These are phyloP conservation scores for Nasonia giraulti DNA, from an alignment of 1,140 invertebrate genomes.

Conservation along the genomic window DNA sequence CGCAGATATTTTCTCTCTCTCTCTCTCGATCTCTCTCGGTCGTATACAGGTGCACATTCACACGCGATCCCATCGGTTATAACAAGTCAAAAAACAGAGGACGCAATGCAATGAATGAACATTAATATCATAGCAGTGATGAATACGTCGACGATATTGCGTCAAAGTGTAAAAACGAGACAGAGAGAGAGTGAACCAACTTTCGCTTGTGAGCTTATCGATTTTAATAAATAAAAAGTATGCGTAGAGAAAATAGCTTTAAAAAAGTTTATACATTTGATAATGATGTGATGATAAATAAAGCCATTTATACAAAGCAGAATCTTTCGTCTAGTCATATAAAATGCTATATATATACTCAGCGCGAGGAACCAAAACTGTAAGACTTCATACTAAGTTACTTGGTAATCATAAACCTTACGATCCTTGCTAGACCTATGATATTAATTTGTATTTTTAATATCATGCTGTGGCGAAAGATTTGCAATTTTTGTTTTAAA, in stretches of 20 bases:
- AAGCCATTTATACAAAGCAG: slow-evolving; percentile 66
- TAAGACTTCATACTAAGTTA: slow-evolving; percentile 32
- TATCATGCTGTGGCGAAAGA: slow-evolving; percentile 41
- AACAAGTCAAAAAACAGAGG: slow-evolving; percentile 26
- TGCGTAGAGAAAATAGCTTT: slow-evolving; percentile 30
- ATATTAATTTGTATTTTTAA: slow-evolving; percentile 22
- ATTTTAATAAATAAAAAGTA: slow-evolving; percentile 50
- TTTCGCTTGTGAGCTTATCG: slow-evolving; percentile 51
- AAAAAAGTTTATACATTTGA: slow-evolving; percentile 42
- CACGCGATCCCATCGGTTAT: slow-evolving; percentile 5
- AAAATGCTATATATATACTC: slow-evolving; percentile 53
- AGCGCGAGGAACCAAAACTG: slow-evolving; percentile 49
- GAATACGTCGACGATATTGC: slow-evolving; percentile 10
- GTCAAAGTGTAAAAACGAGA: slow-evolving; percentile 50
- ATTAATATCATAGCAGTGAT: background rate
- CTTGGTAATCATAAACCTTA: slow-evolving; percentile 23
- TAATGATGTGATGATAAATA: slow-evolving; percentile 60
- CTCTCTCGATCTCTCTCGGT: background rate
- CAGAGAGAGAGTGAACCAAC: slow-evolving; percentile 53
- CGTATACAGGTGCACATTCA: slow-evolving; percentile 12
- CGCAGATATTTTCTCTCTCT: background rate
- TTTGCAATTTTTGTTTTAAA: slow-evolving; percentile 40
- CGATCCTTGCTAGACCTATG: slow-evolving; percentile 18
- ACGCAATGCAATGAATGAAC: background rate
- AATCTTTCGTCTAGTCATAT: slow-evolving; percentile 57